Evolutionary conservation across 2,113 vertebrate species (phyloP).

Genomic region (Eleginops maclovinus): DNA sequence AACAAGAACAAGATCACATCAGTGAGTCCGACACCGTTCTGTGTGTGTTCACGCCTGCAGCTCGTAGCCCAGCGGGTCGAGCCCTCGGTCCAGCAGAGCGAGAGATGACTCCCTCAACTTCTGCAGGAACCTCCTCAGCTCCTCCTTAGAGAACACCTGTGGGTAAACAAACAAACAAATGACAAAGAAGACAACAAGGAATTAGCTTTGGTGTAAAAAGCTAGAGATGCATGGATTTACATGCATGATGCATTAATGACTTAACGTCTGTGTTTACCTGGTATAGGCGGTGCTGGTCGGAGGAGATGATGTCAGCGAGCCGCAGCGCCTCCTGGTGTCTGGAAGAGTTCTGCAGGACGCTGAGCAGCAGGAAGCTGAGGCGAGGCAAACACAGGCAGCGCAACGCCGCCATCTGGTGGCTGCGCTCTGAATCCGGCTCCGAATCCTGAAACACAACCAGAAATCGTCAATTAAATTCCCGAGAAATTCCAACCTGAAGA

Average conservation of each 20-base stretch:
- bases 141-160: conserved; percentile 96
- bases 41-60: conserved; percentile 81
- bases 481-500: neutral
- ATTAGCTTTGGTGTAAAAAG: no score
- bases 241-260: no score
- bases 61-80: conserved; percentile 93
- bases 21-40: conserved; percentile 1
- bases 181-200: neutral
- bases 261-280: conserved; percentile 66
- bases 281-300: conserved; percentile 93
- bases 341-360: conserved; percentile 90
- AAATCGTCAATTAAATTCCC: neutral
- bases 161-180: neutral
- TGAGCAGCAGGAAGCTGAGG: conserved; percentile 93
- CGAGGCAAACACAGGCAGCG: conserved; percentile 92
- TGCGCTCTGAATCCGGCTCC: conserved; percentile 89
- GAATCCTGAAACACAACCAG: conserved; percentile 85
- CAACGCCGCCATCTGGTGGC: conserved; percentile 90
- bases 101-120: conserved; percentile 92
- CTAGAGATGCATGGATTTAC: no score
- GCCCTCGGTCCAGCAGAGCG: conserved; percentile 88
- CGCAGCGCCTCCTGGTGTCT: conserved; percentile 94
- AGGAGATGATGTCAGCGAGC: conserved; percentile 92
- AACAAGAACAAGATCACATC: conserved; percentile 1
- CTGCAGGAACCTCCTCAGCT: conserved; percentile 88